phyloP scores from a whole-genome alignment of 2,797 vertebrate genomes.

The Anguilla obscura region DNA sequence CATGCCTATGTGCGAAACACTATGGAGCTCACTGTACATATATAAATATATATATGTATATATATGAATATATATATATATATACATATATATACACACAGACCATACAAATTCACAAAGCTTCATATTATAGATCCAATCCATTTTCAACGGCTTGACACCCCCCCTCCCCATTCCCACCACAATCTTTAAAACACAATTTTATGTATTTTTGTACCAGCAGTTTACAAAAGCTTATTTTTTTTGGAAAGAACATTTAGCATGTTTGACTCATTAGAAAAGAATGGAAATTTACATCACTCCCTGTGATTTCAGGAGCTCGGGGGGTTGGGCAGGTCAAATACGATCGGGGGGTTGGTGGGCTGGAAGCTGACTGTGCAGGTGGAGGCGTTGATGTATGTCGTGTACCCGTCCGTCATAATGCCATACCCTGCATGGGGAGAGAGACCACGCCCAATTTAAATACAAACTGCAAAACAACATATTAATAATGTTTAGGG shows the following conservation, averaged over 20 bases:
- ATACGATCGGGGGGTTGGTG: conserved; percentile 96
- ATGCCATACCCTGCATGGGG: conserved; percentile 87
- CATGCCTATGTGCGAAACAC: too few species aligned
- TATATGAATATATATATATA: too few species aligned
- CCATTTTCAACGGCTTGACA: conserved; percentile 77
- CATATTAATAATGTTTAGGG: background rate
- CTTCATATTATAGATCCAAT: conserved; percentile 83
- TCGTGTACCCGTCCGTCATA: conserved; percentile 96
- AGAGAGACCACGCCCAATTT: conserved; percentile 29
- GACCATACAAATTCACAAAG: conserved; percentile 93
- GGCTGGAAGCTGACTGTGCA: conserved; percentile 99
- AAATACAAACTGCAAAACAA: background rate
- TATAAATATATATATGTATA: too few species aligned
- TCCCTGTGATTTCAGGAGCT: conserved; percentile 80
- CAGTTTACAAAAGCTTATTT: conserved; percentile 76
- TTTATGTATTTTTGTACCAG: conserved; percentile 67
- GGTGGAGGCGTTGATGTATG: conserved; percentile 94
- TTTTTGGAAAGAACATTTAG: conserved; percentile 76
- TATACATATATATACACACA: conserved; percentile 56
- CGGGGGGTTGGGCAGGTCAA: conserved; percentile 94
- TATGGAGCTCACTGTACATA: too few species aligned
- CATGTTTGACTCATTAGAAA: conserved; percentile 72
- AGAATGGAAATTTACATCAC: conserved; percentile 69
- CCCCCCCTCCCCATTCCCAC: conserved; percentile 61
- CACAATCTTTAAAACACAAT: conserved; percentile 58